Base-by-base conservation (phyloP, 2,797 vertebrate genomes). In the Apogon hyalosoma region DNA sequence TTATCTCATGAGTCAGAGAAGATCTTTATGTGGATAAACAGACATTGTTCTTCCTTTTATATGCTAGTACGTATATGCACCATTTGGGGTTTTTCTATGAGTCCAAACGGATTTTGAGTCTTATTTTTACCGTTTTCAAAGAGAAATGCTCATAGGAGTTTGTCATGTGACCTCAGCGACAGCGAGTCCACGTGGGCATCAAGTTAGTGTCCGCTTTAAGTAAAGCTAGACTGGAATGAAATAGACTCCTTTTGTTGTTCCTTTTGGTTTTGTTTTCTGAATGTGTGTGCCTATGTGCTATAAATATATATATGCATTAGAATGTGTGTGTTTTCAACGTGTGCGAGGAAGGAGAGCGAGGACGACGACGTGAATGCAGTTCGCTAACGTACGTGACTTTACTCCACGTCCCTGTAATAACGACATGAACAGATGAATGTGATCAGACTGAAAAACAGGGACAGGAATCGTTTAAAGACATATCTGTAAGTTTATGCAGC, bases 11-110 rank as follows among this genome's bases (percentile, higher is more conserved):
- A 84, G 73, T 82, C 46, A 79, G 75, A 77, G 51, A 78, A 60
- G 79, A 85, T 63, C 58, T 80, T 71, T 69, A 75, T 59, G 71
- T 85, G 76, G 63, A 69, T 73, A 59, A 80, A 77, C 33, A 64
- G 72, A 81, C 47, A 42, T 81, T 77, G 85, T 89, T 92, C 90
- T 90, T 92, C 91, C 88, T 90, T 92, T 92, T 91, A 24, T 91
- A 92, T 85, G 80, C 79, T 88, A 50, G 79, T 87, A 72, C 38
- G 55, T 83, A 73, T 52, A 73, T 52, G 31, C 75, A 80, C 50
- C 68, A 6, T 78, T 75, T 75, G 77, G 68, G 70, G 63, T 46
- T 91, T 92, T 90, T 92, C 88, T 90, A 86, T 57, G 58, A 78
- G 55, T 63, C 51, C 4, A 77, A 84, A 63, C 2, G 2, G 75